Conservation (phyloP, 1,140 invertebrate genomes). For the Drosophila elegans region DNA sequence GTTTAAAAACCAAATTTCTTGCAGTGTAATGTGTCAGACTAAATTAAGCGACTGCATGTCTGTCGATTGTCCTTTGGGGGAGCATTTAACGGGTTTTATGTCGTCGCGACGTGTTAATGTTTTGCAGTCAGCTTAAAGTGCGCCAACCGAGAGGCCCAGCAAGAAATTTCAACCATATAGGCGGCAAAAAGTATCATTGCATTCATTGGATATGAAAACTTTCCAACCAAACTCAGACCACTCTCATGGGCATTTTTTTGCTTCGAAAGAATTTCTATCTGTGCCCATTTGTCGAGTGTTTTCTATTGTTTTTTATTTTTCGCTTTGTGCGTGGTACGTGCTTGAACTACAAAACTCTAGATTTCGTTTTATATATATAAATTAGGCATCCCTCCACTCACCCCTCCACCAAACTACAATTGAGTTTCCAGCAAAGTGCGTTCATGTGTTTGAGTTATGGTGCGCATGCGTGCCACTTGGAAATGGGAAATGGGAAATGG, state of each 20-base stretch:
- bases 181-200: slow-evolving; percentile 13
- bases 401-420: slow-evolving; percentile 35
- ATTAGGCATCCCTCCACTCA: slow-evolving; percentile 2
- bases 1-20: neutral
- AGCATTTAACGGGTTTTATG: slow-evolving; percentile 66
- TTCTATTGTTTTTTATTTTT: slow-evolving; percentile 49
- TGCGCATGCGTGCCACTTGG: slow-evolving; percentile 73
- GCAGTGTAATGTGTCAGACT: slow-evolving; percentile 3
- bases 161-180: slow-evolving; percentile 18
- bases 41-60: slow-evolving; percentile 50
- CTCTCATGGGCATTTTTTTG: slow-evolving; percentile 54
- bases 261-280: slow-evolving; percentile 59
- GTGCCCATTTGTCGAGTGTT: slow-evolving; percentile 73
- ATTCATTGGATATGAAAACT: slow-evolving; percentile 38
- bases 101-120: slow-evolving; percentile 71
- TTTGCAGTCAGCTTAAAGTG: slow-evolving; percentile 29
- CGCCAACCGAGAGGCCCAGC: slow-evolving; percentile 16
- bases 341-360: slow-evolving; percentile 79
- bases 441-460: slow-evolving; percentile 77
- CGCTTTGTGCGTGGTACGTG: slow-evolving; percentile 73
- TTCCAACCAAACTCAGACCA: slow-evolving; percentile 33
- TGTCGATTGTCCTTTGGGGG: slow-evolving; percentile 41
- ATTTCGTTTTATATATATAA: slow-evolving; percentile 53
- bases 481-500: slow-evolving; percentile 17
- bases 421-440: slow-evolving; percentile 69